phyloP scores from a whole-genome alignment of 2,113 vertebrate genomes.

The Anarhynchus alexandrinus region DNA sequence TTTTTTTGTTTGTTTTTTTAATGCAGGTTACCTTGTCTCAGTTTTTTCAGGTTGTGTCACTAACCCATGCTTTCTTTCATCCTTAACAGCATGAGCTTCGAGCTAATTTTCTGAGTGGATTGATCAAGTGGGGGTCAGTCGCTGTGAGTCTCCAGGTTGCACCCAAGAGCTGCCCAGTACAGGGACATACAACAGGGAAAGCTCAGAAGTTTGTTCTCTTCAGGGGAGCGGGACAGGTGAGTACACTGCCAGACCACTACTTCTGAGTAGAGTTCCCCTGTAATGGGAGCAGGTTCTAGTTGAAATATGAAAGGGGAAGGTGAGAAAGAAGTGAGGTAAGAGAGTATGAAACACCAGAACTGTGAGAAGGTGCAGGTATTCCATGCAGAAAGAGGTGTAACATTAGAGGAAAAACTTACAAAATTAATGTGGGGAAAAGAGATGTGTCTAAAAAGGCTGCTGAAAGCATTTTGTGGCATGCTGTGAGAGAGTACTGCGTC shows the following conservation, averaged over 20 bases:
- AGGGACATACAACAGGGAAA: not conserved
- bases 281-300: not conserved
- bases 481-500: not conserved
- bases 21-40: not conserved
- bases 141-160: not conserved
- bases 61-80: not conserved
- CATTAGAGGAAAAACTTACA: not conserved
- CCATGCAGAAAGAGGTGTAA: not conserved
- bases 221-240: not conserved
- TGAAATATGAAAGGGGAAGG: not conserved
- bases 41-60: not conserved
- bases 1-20: not conserved
- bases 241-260: not conserved
- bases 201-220: not conserved
- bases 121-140: rapidly evolving
- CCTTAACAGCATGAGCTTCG: not conserved
- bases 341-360: not conserved
- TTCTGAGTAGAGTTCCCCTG: not conserved
- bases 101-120: not conserved
- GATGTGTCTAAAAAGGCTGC: not conserved
- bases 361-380: not conserved
- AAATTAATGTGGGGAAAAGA: not conserved
- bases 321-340: not conserved
- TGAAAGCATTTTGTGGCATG: not conserved
- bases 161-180: not conserved